phyloP scores from a whole-genome alignment of 1,140 invertebrate species.

The Heliothis subflexa region DNA sequence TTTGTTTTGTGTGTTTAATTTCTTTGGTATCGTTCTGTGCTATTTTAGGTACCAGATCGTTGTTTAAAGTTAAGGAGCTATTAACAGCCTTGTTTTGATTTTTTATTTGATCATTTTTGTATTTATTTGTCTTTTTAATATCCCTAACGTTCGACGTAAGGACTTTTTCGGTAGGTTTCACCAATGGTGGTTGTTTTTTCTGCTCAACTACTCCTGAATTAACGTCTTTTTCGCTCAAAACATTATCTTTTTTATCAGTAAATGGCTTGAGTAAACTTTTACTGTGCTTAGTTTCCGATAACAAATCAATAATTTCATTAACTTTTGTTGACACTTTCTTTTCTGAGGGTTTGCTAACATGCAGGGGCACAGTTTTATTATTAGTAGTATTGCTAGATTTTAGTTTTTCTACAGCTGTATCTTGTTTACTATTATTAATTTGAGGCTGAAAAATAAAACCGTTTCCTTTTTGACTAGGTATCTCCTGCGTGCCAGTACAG shows the following conservation, averaged over 20 bases:
- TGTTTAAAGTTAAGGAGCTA: neutral
- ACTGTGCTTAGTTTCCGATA: neutral
- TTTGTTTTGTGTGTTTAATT: neutral
- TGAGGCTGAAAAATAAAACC: no score
- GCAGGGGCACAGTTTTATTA: neutral
- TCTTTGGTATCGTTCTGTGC: neutral
- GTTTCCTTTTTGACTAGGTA: neutral
- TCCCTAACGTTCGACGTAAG: neutral
- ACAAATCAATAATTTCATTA: neutral
- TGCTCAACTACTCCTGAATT: neutral
- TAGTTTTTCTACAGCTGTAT: neutral
- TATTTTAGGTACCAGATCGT: neutral
- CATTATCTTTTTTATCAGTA: neutral
- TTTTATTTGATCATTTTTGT: slow-evolving; percentile 10
- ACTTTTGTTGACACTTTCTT: neutral
- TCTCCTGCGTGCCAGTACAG: neutral
- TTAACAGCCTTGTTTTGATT: neutral
- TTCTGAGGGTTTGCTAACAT: neutral
- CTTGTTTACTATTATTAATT: neutral
- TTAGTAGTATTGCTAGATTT: neutral
- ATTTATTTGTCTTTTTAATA: slow-evolving; percentile 26
- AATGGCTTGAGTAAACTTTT: neutral
- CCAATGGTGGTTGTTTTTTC: neutral
- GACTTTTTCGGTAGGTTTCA: neutral
- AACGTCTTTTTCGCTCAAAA: neutral